These are phyloP conservation scores for Burhinus oedicnemus DNA, from an alignment of 2,113 vertebrate genomes.

Conservation along the genomic window DNA sequence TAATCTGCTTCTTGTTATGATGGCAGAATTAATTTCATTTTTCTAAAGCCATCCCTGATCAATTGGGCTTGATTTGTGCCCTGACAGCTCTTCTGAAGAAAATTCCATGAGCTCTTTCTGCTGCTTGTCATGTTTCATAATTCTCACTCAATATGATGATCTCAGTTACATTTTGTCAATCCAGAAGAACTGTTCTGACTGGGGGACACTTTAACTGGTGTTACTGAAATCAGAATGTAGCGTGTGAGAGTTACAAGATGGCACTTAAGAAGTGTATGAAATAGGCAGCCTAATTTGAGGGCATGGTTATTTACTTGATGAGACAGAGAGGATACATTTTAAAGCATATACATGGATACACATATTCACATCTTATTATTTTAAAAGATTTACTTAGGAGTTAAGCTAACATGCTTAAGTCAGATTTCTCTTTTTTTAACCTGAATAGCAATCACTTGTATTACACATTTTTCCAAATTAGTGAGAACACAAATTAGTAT, in stretches of 20 bases:
- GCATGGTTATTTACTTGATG: background rate
- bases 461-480: background rate
- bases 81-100: background rate
- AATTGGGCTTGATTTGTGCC: background rate
- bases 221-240: background rate
- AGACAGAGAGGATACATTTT: background rate
- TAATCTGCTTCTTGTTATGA: background rate
- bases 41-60: slow-evolving; percentile 2
- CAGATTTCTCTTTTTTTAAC: background rate
- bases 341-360: background rate
- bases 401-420: background rate
- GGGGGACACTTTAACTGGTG: background rate
- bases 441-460: background rate
- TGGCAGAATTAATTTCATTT: slow-evolving; percentile 38
- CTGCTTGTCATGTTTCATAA: background rate
- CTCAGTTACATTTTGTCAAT: background rate
- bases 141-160: background rate
- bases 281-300: background rate
- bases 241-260: background rate
- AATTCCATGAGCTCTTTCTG: background rate
- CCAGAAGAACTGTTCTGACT: background rate
- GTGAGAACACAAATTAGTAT: background rate
- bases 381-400: background rate
- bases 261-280: background rate
- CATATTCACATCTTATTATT: background rate